These are phyloP conservation scores for Crocuta crocuta DNA, from an alignment of 2,113 vertebrate genomes.

Conservation along the genomic window DNA sequence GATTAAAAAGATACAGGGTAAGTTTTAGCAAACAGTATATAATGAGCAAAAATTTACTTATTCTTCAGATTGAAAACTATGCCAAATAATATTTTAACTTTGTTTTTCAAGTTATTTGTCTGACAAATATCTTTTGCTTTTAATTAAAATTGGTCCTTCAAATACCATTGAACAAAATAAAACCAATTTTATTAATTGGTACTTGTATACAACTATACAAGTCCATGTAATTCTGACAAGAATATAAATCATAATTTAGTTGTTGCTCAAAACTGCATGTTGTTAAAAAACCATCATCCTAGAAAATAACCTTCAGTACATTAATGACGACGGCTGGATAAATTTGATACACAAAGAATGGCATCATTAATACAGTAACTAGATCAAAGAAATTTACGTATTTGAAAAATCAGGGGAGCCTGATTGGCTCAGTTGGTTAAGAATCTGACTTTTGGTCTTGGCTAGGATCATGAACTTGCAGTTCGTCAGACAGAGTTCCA, in stretches of 20 bases:
- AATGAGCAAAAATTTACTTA: background rate
- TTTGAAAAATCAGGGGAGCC: conserved; percentile 8
- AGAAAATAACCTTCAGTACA: background rate
- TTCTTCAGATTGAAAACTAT: background rate
- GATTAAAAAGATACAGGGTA: conserved; percentile 15
- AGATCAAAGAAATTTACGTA: conserved; percentile 55
- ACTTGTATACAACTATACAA: background rate
- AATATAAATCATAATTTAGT: background rate
- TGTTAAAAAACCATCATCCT: background rate
- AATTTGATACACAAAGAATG: conserved; percentile 18
- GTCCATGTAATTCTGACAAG: conserved; percentile 3
- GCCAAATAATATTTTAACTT: conserved; percentile 13
- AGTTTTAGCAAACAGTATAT: background rate
- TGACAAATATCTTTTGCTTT: conserved; percentile 34
- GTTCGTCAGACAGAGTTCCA: no score
- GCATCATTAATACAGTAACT: background rate
- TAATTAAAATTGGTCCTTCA: conserved; percentile 37
- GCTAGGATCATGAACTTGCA: no score
- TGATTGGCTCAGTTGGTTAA: no score
- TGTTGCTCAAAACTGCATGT: background rate
- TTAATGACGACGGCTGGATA: background rate
- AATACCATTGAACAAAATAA: background rate
- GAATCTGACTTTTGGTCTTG: no score
- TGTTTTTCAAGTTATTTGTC: background rate
- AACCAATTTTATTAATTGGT: conserved; percentile 24